phyloP scores from a whole-genome alignment of 2,888 invertebrate genomes.

The Pecten maximus region DNA sequence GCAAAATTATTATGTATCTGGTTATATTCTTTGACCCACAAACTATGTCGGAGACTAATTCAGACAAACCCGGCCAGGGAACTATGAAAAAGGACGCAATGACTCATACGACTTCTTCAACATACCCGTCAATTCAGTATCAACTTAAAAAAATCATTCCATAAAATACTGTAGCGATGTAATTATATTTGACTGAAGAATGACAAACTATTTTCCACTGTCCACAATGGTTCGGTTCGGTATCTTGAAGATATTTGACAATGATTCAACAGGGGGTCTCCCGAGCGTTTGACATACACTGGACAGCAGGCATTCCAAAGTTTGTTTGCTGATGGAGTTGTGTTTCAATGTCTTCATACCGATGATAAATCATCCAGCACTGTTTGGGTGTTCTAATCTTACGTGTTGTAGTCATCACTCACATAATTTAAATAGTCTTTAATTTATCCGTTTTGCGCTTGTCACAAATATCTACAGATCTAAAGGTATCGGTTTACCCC shows the following conservation, averaged over 20 bases:
- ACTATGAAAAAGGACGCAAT: background rate
- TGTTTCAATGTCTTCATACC: constrained; percentile 32
- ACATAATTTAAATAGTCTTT: constrained; percentile 35
- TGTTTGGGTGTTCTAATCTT: constrained; percentile 33
- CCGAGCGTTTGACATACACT: constrained; percentile 4
- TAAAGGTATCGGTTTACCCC: background rate
- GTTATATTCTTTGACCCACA: background rate
- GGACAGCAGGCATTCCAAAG: constrained; percentile 1
- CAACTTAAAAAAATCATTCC: background rate
- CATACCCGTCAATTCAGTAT: background rate
- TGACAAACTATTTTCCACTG: background rate
- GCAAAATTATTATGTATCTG: background rate
- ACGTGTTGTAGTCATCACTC: constrained; percentile 13
- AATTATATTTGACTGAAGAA: constrained; percentile 1
- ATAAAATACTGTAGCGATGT: background rate
- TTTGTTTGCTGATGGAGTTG: constrained; percentile 29
- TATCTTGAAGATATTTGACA: background rate
- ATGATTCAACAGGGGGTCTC: constrained; percentile 20
- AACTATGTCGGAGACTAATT: background rate
- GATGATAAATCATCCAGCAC: constrained; percentile 16
- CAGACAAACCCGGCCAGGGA: background rate
- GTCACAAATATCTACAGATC: constrained; percentile 30
- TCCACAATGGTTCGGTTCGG: background rate
- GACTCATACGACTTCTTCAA: background rate
- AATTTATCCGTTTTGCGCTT: constrained; percentile 33